A percentile compares a stretch with the other conserved stretches of the same genome.
These are phyloP conservation scores for Crepidodera aurea DNA, from an alignment of 2,888 invertebrate genomes.

Conservation along the genomic window DNA sequence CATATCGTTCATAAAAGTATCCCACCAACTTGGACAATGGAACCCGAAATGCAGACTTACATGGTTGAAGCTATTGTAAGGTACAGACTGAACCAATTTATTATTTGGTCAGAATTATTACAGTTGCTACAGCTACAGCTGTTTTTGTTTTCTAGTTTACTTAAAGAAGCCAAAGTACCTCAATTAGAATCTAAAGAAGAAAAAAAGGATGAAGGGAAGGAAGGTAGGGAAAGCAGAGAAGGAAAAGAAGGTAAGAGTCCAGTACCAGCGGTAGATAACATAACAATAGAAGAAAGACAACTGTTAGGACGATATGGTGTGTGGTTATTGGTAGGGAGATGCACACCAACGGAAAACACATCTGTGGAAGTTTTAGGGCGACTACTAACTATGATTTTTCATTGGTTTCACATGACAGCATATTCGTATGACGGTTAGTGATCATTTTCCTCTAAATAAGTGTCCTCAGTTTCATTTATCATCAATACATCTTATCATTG, in stretches of 20 bases:
- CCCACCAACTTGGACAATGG: slow-evolving; percentile 88
- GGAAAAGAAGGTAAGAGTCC: slow-evolving; percentile 59
- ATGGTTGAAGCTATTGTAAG: slow-evolving; percentile 94
- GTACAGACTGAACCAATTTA: too few species aligned
- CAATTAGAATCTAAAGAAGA: slow-evolving; percentile 71
- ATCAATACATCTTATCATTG: too few species aligned
- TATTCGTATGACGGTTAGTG: slow-evolving; percentile 88
- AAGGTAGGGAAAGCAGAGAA: slow-evolving; percentile 43
- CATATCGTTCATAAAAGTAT: slow-evolving; percentile 91
- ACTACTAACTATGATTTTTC: slow-evolving; percentile 94
- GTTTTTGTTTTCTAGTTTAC: slow-evolving; percentile 73
- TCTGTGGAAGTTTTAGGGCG: slow-evolving; percentile 85
- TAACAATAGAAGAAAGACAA: slow-evolving; percentile 86
- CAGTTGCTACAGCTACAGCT: too few species aligned
- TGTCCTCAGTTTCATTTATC: too few species aligned
- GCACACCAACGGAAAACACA: slow-evolving; percentile 80
- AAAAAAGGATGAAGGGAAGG: slow-evolving; percentile 50
- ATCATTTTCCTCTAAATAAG: too few species aligned
- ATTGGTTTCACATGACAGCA: slow-evolving; percentile 99
- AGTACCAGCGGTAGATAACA: slow-evolving; percentile 69
- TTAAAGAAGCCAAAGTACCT: slow-evolving; percentile 91
- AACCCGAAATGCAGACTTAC: slow-evolving; percentile 89
- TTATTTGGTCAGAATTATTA: too few species aligned
- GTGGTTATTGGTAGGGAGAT: slow-evolving; percentile 95
- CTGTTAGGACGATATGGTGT: slow-evolving; percentile 94